Conservation (phyloP, 2,113 vertebrate species). For the Zingel zingel region DNA sequence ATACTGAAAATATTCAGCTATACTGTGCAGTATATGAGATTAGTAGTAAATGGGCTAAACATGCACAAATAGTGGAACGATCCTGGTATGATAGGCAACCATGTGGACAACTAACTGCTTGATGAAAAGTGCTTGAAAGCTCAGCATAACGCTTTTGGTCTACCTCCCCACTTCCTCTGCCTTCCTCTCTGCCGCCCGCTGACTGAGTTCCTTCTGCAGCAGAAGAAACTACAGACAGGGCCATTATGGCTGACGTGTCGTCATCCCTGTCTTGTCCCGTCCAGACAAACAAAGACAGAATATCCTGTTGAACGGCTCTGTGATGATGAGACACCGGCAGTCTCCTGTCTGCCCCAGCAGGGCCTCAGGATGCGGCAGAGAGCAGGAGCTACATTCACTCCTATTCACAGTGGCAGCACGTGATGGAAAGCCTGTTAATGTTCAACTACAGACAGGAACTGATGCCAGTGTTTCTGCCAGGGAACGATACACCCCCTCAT, state of each 20-base stretch:
- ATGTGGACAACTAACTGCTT: not conserved
- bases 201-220: constrained; percentile 59
- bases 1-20: too few relatives aligned
- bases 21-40: not conserved
- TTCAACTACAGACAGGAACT: constrained; percentile 76
- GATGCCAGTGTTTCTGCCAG: constrained; percentile 53
- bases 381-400: constrained; percentile 46
- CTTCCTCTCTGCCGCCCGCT: constrained; percentile 41
- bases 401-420: constrained; percentile 49
- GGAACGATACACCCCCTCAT: not conserved
- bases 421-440: constrained; percentile 74
- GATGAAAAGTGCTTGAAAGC: constrained; percentile 21
- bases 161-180: constrained; percentile 39
- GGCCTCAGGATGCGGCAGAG: constrained; percentile 68
- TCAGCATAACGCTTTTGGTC: not conserved
- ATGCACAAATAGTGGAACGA: not conserved
- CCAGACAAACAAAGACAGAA: constrained; percentile 69
- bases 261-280: constrained; percentile 68
- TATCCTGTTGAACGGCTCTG: constrained; percentile 41
- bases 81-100: not conserved
- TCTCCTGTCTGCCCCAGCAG: constrained; percentile 69
- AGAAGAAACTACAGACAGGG: constrained; percentile 69
- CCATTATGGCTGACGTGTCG: constrained; percentile 64
- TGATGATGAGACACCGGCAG: constrained; percentile 53
- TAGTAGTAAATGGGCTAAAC: not conserved